Evolutionary conservation across 30 jellyfish, hydroid and myxozoan genomes (phyloP).

Genomic region (Catostylus mosaicus): DNA sequence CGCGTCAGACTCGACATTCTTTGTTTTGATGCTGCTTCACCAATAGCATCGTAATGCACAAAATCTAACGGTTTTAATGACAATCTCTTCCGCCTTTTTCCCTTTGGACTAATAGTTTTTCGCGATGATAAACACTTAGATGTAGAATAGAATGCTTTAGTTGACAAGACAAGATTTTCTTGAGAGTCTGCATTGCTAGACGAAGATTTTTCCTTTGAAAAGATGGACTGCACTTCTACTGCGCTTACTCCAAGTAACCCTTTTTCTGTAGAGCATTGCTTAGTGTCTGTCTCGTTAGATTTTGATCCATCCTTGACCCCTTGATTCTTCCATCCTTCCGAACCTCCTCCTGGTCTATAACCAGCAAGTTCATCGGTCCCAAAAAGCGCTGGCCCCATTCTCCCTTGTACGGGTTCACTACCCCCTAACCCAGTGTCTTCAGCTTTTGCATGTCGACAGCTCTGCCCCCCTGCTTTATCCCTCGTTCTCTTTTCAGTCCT

Average conservation of each 20-base stretch:
- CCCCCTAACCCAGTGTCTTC: background rate
- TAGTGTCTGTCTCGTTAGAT: background rate
- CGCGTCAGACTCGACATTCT: background rate
- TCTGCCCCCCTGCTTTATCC: background rate
- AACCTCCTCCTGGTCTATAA: background rate
- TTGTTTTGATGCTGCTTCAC: background rate
- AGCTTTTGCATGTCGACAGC: background rate
- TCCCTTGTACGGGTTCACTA: background rate
- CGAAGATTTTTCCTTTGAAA: background rate
- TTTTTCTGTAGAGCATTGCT: background rate
- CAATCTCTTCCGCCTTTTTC: background rate
- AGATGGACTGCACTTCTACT: background rate
- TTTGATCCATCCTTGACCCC: background rate
- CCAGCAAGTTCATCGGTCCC: background rate
- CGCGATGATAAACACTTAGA: slow-evolving; percentile 10
- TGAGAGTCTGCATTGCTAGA: background rate
- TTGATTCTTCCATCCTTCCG: background rate
- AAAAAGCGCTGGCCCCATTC: background rate
- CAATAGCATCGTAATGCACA: background rate
- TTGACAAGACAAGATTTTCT: background rate
- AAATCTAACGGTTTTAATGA: slow-evolving; percentile 15
- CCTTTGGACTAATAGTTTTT: background rate
- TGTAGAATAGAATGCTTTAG: slow-evolving; percentile 8
- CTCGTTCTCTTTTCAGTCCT: background rate
- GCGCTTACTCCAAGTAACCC: background rate